Evolutionary conservation across 1,140 invertebrate species (phyloP).

Genomic region (Megalopta genalis): DNA sequence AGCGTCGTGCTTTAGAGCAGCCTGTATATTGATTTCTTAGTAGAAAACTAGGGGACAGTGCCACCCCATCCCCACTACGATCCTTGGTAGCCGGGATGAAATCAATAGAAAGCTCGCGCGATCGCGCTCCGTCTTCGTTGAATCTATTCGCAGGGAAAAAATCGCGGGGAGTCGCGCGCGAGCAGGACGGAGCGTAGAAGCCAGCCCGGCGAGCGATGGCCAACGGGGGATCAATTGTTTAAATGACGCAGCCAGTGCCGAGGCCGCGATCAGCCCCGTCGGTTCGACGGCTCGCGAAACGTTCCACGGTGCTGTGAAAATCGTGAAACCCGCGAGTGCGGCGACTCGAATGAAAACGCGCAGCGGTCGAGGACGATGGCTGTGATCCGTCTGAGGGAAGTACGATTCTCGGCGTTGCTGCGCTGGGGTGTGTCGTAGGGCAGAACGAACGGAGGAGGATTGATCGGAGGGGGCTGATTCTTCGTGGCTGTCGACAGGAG

Average conservation of each 20-base stretch:
- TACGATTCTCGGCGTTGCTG: neutral
- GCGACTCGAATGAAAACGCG: neutral
- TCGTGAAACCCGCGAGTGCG: neutral
- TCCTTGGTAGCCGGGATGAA: slow-evolving; percentile 57
- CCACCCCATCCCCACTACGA: slow-evolving; percentile 58
- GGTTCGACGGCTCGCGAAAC: too few species aligned
- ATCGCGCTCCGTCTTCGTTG: slow-evolving; percentile 37
- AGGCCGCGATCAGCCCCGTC: neutral
- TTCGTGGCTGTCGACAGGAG: slow-evolving; percentile 3
- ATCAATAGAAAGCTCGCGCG: slow-evolving; percentile 75
- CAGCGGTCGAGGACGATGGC: slow-evolving; percentile 17
- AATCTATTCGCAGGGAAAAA: slow-evolving; percentile 51
- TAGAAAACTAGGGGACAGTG: slow-evolving; percentile 22
- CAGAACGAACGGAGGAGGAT: neutral
- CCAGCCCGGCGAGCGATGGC: slow-evolving; percentile 30
- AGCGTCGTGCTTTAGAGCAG: too few species aligned
- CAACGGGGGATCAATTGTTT: slow-evolving; percentile 3
- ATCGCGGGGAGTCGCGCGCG: slow-evolving; percentile 29
- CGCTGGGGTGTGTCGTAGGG: slow-evolving; percentile 51
- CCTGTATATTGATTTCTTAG: slow-evolving; percentile 56
- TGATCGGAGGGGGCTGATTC: neutral
- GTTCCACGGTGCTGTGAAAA: neutral
- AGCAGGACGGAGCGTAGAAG: slow-evolving; percentile 4
- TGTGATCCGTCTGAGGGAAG: neutral
- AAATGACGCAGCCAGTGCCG: neutral